Base-by-base conservation (phyloP, 2,113 vertebrate species). In the Himantopus leucocephalus region DNA sequence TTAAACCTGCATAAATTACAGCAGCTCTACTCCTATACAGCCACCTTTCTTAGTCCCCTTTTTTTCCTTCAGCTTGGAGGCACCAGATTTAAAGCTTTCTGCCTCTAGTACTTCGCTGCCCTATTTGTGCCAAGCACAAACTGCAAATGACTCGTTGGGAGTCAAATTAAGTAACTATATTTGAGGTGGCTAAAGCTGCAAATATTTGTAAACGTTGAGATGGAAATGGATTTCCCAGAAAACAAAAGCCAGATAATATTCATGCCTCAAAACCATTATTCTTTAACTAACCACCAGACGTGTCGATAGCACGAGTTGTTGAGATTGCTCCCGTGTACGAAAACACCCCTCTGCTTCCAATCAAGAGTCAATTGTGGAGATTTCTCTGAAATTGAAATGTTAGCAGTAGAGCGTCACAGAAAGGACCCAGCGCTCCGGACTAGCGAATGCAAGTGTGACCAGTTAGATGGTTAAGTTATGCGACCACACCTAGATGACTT, bases 301-400 rank as follows among this genome's bases (percentile, higher is more conserved):
- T 4, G 16, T 27, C 26, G 9, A 12, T 5, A 50, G 20, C 52
- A 35, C 0, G 1, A 72, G 9, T 6, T 55, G 37, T 45, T 24
- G 47, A 77, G 32, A 55, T 34, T 7, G 4, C 26, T 68, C 12
- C 27, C 5, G 3, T 17, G 37, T 48, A 21, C 0, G 1, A 30
- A 85, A 89, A 9, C 30, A 45, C 20, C 62, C 20, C 20, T 37
- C 64, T 88, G 58, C 48, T 90, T 66, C 81, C 47, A 81, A 0
- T 53, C 27, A 48, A 48, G 67, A 72, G 67, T 43, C 21, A 79
- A 0, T 23, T 72, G 53, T 47, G 32, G 41, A 43, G 48, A 73
- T 58, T 72, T 47, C 24, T 78, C 60, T 71, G 82, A 70, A 90
- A 39, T 4, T 5, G 45, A 58, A 66, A 23, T 60, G 20, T 60